Evolutionary conservation across 2,797 vertebrate species (phyloP), one percentile per base, ranked within the genome.

Genomic region (Gallinago nigripennis): DNA sequence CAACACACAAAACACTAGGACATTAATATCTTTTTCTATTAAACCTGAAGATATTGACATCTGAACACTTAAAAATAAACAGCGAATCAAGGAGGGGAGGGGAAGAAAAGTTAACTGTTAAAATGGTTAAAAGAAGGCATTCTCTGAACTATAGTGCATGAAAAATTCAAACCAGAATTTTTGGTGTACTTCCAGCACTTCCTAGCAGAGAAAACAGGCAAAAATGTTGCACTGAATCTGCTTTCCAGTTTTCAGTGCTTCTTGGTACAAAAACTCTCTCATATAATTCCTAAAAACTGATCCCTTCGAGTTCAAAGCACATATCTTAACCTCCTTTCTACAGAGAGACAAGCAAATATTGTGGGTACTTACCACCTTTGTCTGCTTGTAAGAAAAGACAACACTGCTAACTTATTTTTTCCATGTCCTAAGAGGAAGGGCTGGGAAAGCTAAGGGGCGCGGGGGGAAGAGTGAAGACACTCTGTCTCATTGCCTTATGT

Each of bases 1-100:
- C 51, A 92, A 94, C 11, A 90, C 28, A 95, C 13, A 90, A 80
- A 95, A 71, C n/a, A 84, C 7, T 64, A 39, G 11, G 13, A 51
- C 2, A 45, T 92, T 60, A 90, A 4, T 57, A 65, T 10, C 12
- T 88, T 78, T 73, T 39, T 18, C 6, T 17, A 77, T 21, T 35
- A 86, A 79, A 53, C 11, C 4, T 45, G 31, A 89, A 30, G 0
- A 21, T 6, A 5, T 37, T 81, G 46, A 64, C 19, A 82, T 20
- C 28, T 50, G 50, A 88, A 75, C 1, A 3, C 8, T 66, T 8
- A 81, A 80, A 82, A 92, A 54, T 18, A 25, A 43, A 6, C 4
- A 60, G 73, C 64, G 3, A 51, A 51, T 48, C 4, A 53, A 27
- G 6, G 11, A 5, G 51, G 16, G 51, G 28, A 11, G 51, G 16